These are phyloP conservation scores for Mesorhabditis spiculigera DNA, from an alignment of 2,888 invertebrate species.

Conservation along the genomic window DNA sequence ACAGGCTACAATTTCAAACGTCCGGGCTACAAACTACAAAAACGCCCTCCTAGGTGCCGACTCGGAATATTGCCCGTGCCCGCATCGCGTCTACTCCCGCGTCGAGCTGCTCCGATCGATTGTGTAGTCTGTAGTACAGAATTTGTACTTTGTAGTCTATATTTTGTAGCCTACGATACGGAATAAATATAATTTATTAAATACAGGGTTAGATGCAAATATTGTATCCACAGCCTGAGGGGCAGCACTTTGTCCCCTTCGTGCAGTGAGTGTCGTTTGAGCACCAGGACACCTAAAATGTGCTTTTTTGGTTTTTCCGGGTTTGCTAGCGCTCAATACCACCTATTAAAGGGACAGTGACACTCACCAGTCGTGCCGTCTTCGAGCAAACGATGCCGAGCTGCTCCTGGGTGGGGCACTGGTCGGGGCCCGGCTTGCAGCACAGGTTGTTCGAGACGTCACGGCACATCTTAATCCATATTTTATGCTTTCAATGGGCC, in stretches of 20 bases:
- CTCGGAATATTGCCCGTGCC: slow-evolving; percentile 4
- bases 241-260: not conserved
- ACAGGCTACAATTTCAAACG: not conserved
- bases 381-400: not conserved
- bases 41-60: not conserved
- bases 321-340: too few relatives aligned
- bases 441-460: slow-evolving; percentile 2
- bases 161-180: not conserved
- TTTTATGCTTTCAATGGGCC: not conserved
- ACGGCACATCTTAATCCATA: not conserved
- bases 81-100: not conserved
- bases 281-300: not conserved
- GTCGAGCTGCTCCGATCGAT: slow-evolving; percentile 3
- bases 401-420: not conserved
- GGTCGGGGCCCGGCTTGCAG: not conserved
- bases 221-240: not conserved
- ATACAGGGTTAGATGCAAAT: not conserved
- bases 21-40: not conserved
- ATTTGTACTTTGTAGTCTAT: not conserved
- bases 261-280: not conserved
- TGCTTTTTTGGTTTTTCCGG: not conserved
- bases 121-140: not conserved
- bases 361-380: not conserved
- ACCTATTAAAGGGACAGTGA: too few relatives aligned
- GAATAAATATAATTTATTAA: not conserved